These are phyloP conservation scores for Chymomyza amoena DNA, from an alignment of 2,888 invertebrate genomes.

Conservation along the genomic window DNA sequence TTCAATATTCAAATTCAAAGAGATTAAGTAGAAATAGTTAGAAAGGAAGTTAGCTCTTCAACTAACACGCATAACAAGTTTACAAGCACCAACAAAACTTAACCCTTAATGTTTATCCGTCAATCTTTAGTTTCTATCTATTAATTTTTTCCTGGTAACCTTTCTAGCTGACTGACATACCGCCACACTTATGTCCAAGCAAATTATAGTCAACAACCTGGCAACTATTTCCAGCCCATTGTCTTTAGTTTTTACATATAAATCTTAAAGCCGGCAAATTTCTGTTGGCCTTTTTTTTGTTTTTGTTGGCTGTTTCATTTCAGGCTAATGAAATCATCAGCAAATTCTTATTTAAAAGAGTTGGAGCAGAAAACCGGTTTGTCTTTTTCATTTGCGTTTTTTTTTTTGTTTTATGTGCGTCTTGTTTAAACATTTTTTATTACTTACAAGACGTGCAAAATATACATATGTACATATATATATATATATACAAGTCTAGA, in stretches of 20 bases:
- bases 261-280: background rate
- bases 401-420: constrained; percentile 19
- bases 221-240: background rate
- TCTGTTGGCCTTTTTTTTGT: background rate
- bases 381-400: constrained; percentile 7
- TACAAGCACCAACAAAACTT: background rate
- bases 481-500: background rate
- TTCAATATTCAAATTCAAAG: too few species aligned
- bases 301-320: constrained; percentile 17
- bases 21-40: too few species aligned
- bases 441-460: constrained; percentile 1
- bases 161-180: background rate
- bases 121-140: background rate
- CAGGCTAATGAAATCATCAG: constrained; percentile 57
- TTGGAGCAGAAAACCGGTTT: constrained; percentile 40
- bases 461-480: background rate
- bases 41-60: background rate
- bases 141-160: background rate
- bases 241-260: background rate
- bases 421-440: background rate
- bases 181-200: background rate
- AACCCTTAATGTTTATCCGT: background rate
- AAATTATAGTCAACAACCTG: background rate
- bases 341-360: constrained; percentile 32
- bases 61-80: too few species aligned